Evolutionary conservation across 2,888 invertebrate species (phyloP).

Genomic region (Lacanobia wlatinum): DNA sequence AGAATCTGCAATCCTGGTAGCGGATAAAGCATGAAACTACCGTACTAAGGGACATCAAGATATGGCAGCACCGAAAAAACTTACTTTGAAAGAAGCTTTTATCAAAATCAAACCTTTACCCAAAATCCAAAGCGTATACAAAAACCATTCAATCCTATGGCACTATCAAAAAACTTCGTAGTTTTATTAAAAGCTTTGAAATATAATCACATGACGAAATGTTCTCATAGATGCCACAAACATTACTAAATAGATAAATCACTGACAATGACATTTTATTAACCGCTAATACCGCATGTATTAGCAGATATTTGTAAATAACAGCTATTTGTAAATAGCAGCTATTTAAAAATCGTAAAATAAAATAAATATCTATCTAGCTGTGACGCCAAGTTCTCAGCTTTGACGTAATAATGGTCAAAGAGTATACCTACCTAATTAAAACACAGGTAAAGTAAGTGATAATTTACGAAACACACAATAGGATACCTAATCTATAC

Average conservation of each 20-base stretch:
- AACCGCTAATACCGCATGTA: neutral
- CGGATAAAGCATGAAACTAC: slow-evolving; percentile 22
- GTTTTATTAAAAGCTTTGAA: neutral
- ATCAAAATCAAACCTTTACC: slow-evolving; percentile 28
- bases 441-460: neutral
- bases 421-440: neutral
- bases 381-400: neutral
- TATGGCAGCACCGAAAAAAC: slow-evolving; percentile 36
- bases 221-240: neutral
- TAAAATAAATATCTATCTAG: neutral
- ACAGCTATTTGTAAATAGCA: neutral
- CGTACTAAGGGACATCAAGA: slow-evolving; percentile 57
- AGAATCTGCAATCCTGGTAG: slow-evolving; percentile 7
- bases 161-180: neutral
- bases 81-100: slow-evolving; percentile 36
- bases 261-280: neutral
- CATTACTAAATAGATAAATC: neutral
- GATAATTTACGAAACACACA: too few relatives aligned
- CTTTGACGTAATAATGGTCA: slow-evolving; percentile 1
- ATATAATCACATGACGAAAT: neutral
- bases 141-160: slow-evolving; percentile 1
- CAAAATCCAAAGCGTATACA: slow-evolving; percentile 7
- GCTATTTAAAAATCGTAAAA: slow-evolving; percentile 38
- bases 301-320: too few relatives aligned
- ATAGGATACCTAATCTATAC: neutral